Evolutionary conservation across 35 echinoderm and acorn worm genomes (phyloP), one percentile per base, ranked within the genome.

Genomic region (Nesometra sesokonis): DNA sequence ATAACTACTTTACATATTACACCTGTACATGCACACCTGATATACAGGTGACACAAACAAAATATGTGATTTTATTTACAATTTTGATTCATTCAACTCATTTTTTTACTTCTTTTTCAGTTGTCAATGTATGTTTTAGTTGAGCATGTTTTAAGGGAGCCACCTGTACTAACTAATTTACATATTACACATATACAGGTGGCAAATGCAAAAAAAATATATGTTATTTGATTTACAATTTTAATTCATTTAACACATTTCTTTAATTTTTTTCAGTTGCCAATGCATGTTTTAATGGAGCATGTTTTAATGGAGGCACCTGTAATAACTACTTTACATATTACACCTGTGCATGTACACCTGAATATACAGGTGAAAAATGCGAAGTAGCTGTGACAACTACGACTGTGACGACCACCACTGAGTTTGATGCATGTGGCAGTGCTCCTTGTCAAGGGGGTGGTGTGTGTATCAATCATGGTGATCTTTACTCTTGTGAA

Each of bases 221-320:
- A 19, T 7, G 38, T n/a, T n/a, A n/a, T n/a, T n/a, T n/a, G n/a
- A n/a, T n/a, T n/a, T n/a, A n/a, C n/a, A n/a, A n/a, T n/a, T n/a
- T n/a, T n/a, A n/a, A n/a, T n/a, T n/a, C n/a, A n/a, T n/a, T 43
- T 43, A 43, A 7, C 38, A 67, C 0, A 13, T 13, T 17, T 67
- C 0, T 67, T 67, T 67, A 11, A 67, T 67, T 27, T 67, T 67
- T 5, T 67, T 11, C 21, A 89, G 88, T 32, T 34, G 67, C 85
- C n/a, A 34, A 84, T 40, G 21, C 37, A 5, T 89, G 88, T 89
- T 15, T 0, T 4, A 47, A 32, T 36, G 82, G 32, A 21, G 46
- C 39, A 29, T 89, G 88, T 37, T 30, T 34, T 17, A 89, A 89
- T 78, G 88, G 88, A 19, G 88, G 82, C 5, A 35, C 43, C 17